phyloP scores from a whole-genome alignment of 2,888 invertebrate genomes.

The Cynaeus angustus region DNA sequence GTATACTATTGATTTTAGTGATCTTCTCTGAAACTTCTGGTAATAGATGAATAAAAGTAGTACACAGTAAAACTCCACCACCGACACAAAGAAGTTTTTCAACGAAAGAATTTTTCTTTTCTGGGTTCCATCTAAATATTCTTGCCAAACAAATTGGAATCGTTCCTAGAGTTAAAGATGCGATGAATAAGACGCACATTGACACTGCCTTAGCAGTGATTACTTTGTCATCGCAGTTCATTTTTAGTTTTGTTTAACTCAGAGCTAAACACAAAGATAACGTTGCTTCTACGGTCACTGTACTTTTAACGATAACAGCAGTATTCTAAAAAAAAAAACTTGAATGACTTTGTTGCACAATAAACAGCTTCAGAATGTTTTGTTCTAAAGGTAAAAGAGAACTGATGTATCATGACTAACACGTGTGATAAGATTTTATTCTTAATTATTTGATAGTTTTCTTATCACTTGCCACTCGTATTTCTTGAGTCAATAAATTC shows the following conservation, averaged over 20 bases:
- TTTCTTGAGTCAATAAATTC: too few species aligned
- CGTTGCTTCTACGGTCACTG: slow-evolving; percentile 9
- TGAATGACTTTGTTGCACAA: neutral
- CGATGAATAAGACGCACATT: slow-evolving; percentile 84
- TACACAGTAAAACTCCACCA: slow-evolving; percentile 88
- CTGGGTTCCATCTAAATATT: slow-evolving; percentile 77
- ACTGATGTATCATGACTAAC: too few species aligned
- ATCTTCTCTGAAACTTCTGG: slow-evolving; percentile 83
- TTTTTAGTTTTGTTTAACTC: neutral
- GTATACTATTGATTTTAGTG: slow-evolving; percentile 74
- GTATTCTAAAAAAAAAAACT: neutral
- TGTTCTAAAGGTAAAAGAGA: too few species aligned
- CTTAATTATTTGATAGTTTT: too few species aligned
- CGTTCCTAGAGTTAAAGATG: slow-evolving; percentile 84
- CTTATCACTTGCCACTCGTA: too few species aligned
- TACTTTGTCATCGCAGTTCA: slow-evolving; percentile 26
- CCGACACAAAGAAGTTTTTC: slow-evolving; percentile 82
- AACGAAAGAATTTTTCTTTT: slow-evolving; percentile 72
- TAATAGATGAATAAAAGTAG: slow-evolving; percentile 86
- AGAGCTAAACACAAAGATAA: neutral
- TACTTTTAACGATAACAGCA: slow-evolving; percentile 11
- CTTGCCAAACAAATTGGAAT: slow-evolving; percentile 82
- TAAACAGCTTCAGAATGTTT: too few species aligned
- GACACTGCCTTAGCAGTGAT: slow-evolving; percentile 83
- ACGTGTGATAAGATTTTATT: too few species aligned